phyloP scores from a whole-genome alignment of 2,113 vertebrate genomes.

The Telmatochromis bifrenatus region DNA sequence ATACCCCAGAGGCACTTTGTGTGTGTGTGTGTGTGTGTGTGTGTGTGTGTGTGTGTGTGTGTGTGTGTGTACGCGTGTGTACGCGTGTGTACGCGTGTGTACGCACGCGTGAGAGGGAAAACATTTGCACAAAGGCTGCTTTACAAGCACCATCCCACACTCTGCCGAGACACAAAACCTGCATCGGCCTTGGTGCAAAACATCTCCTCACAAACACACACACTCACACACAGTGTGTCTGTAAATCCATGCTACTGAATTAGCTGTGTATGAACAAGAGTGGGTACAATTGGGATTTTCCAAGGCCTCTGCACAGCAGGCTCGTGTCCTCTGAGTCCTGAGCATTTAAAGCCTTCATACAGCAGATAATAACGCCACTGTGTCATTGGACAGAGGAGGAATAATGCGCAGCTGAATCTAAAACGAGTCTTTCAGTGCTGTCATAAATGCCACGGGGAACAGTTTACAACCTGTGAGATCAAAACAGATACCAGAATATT shows the following conservation, averaged over 20 bases:
- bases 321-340: background rate
- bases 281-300: conserved; percentile 5
- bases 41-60: background rate
- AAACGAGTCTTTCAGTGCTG: background rate
- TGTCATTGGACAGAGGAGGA: background rate
- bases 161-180: background rate
- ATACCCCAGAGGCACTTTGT: background rate
- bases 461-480: background rate
- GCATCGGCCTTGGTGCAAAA: background rate
- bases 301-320: background rate
- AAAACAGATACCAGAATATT: background rate
- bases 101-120: background rate
- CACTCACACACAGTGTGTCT: background rate
- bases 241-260: background rate
- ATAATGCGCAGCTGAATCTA: background rate
- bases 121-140: background rate
- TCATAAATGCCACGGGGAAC: background rate
- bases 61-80: background rate
- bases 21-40: background rate
- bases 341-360: background rate
- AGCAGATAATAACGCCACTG: background rate
- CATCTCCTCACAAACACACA: background rate
- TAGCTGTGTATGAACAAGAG: background rate
- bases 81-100: background rate
- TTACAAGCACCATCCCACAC: conserved; percentile 3